Base-by-base conservation (phyloP, 1,140 invertebrate genomes). In the Antheraea pernyi region DNA sequence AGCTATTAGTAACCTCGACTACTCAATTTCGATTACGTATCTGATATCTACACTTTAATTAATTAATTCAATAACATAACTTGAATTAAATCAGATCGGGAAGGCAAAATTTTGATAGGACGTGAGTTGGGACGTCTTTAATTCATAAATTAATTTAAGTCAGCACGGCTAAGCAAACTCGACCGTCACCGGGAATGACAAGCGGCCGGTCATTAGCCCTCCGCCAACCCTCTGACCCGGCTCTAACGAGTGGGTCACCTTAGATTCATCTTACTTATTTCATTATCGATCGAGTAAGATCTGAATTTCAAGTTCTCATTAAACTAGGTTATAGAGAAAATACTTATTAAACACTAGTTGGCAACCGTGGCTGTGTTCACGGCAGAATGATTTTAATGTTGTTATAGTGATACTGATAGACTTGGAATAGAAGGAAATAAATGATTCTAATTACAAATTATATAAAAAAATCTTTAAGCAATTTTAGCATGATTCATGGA, bases 131-230 rank as follows among this genome's bases (percentile, higher is more conserved):
- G 46, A 53, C 46, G 46, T 53, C 46, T 53, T 53, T 53, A 53
- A 53, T 53, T 53, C 16, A 16, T 53, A 53, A 53, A 53, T 53
- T 53, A 53, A 53, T 53, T 53, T 13, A 53, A 53, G 46, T 53
- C 46, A n/a, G 46, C 5, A 53, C 46, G 16, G 46, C 16, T 53
- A 53, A 53, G 46, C 46, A 53, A 53, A 53, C 46, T 53, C 46
- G 46, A 13, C 46, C 46, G 46, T 53, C 46, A 53, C 46, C 11
- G 9, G 46, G 46, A 53, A 53, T 53, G 46, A 53, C 46, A 53
- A 53, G 46, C 46, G 13, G 60, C 60, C 60, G 60, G 60, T 61
- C 60, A 61, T 61, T 61, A 61, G 60, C 19, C 60, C 60, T 36
- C 19, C 7, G 19, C 19, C 19, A 19, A 36, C 60, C 60, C 60